These are phyloP conservation scores for Clistopyga incitator DNA, from an alignment of 2,888 invertebrate species.

Conservation along the genomic window DNA sequence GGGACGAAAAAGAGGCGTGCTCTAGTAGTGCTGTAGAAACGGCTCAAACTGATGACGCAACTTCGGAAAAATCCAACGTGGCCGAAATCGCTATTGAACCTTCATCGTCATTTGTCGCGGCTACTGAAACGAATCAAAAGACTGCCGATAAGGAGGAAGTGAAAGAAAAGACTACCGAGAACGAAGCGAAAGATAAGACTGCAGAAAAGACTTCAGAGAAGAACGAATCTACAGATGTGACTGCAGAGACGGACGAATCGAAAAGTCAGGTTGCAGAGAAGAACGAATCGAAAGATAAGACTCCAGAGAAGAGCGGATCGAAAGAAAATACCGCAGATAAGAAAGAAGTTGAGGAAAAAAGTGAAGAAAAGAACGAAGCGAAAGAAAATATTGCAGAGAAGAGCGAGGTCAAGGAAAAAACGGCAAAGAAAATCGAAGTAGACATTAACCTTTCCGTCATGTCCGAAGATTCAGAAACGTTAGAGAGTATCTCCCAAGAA, in stretches of 20 bases:
- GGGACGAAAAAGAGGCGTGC: conserved; percentile 47
- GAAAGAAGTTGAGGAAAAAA: conserved; percentile 21
- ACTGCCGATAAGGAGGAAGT: conserved; percentile 4
- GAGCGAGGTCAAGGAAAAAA: background rate
- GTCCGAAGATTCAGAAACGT: conserved; percentile 77
- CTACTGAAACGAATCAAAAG: background rate
- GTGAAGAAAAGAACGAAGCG: background rate
- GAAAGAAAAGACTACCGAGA: conserved; percentile 1
- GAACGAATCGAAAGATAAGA: background rate
- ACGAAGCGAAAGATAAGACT: background rate
- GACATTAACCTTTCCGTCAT: conserved; percentile 50
- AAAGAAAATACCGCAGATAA: background rate
- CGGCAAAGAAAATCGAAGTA: conserved; percentile 19
- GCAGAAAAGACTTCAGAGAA: conserved; percentile 2
- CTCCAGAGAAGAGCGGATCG: background rate
- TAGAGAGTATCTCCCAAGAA: conserved; percentile 80
- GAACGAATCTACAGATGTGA: background rate
- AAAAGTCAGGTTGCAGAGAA: background rate
- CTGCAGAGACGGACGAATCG: background rate
- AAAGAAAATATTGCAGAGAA: conserved; percentile 28
- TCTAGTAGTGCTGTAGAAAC: background rate
- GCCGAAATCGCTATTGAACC: background rate
- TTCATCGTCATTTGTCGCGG: background rate
- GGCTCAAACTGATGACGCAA: background rate
- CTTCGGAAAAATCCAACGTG: background rate